These are phyloP conservation scores for Thymallus thymallus DNA, from an alignment of 2,113 vertebrate species.

Conservation along the genomic window DNA sequence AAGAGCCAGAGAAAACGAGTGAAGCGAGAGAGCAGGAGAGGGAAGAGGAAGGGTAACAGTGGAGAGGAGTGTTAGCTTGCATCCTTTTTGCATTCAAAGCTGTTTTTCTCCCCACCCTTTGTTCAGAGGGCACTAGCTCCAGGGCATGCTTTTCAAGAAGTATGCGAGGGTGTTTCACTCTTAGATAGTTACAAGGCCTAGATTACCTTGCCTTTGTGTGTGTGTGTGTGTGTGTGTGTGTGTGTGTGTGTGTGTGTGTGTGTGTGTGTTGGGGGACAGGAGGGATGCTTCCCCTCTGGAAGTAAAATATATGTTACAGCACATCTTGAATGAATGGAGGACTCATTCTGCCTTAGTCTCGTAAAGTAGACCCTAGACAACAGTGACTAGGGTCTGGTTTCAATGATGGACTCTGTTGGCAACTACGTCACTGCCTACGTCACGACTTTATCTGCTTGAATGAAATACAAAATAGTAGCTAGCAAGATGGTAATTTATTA, in stretches of 20 bases:
- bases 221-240: not conserved
- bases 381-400: no score
- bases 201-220: not conserved
- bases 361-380: no score
- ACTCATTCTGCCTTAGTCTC: not conserved
- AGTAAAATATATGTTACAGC: conserved; percentile 17
- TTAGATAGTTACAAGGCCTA: not conserved
- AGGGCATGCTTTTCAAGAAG: conserved; percentile 43
- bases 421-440: no score
- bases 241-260: conserved; percentile 13
- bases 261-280: not conserved
- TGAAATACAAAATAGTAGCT: no score
- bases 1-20: conserved; percentile 18
- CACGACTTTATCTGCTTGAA: no score
- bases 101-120: conserved; percentile 34
- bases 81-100: conserved; percentile 43
- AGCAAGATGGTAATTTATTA: no score
- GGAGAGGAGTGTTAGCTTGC: conserved; percentile 23
- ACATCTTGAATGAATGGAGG: conserved; percentile 15
- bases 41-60: conserved; percentile 37
- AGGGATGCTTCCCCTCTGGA: not conserved
- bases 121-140: conserved; percentile 27
- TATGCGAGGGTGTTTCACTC: conserved; percentile 1
- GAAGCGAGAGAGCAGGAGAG: conserved; percentile 6
- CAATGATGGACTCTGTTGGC: no score